phyloP scores from a whole-genome alignment of 2,888 invertebrate species.

The Cephonodes hylas region DNA sequence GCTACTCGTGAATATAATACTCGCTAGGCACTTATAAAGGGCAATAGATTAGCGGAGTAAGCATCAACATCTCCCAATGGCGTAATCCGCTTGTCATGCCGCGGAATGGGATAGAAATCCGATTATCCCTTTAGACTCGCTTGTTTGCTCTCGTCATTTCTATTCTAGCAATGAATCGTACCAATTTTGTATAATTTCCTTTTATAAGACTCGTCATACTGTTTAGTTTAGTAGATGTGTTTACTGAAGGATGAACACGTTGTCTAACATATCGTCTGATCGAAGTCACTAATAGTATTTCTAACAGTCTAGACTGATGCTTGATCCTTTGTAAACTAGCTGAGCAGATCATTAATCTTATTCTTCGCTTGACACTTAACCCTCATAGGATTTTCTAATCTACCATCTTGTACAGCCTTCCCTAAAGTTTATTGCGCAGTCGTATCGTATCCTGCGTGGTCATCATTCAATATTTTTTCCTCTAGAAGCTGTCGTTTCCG shows the following conservation, averaged over 20 bases:
- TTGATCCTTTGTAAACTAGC: background rate
- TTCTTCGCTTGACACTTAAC: background rate
- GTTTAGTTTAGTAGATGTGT: background rate
- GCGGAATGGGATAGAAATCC: slow-evolving; percentile 24
- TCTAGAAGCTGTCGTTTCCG: background rate
- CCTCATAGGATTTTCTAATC: background rate
- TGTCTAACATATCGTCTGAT: no score
- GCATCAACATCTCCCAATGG: slow-evolving; percentile 9
- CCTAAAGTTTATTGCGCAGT: background rate
- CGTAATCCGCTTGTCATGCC: slow-evolving; percentile 20
- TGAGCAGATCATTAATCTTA: background rate
- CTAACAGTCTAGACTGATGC: background rate
- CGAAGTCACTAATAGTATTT: no score
- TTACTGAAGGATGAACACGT: background rate
- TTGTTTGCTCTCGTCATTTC: slow-evolving; percentile 15
- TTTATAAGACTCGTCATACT: background rate
- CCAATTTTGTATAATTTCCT: background rate
- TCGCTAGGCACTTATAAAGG: background rate
- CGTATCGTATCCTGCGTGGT: background rate
- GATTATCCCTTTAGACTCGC: slow-evolving; percentile 22
- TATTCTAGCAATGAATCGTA: slow-evolving; percentile 6
- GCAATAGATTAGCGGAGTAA: slow-evolving; percentile 7
- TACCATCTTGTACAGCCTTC: background rate
- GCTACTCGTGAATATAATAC: background rate
- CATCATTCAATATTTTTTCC: background rate